Base-by-base conservation (phyloP, 2,113 vertebrate genomes). In the Dolichallabes microphthalmus region DNA sequence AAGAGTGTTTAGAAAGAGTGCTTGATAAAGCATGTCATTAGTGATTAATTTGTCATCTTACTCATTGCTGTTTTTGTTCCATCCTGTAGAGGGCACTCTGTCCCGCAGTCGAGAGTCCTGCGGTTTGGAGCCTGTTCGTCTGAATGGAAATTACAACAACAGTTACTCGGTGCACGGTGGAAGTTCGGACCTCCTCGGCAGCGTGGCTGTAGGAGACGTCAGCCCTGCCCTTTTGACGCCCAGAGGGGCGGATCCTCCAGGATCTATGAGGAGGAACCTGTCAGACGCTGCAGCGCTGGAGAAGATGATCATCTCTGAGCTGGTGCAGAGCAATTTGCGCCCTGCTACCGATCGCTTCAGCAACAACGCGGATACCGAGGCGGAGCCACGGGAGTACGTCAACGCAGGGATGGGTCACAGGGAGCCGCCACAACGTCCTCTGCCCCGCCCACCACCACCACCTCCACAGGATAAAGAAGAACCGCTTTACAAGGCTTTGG, bases 221-320 rank as follows among this genome's bases (percentile, higher is more conserved):
- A 95, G 94, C 30, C 94, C 94, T 0, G 91, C 89, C 61, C 92
- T 95, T 69, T 90, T 95, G 80, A 94, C 94, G 86, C 93, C 96
- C 52, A 87, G 94, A 68, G 12, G 95, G 73, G 87, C 94, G 76
- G 8, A 94, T 87, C 92, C 95, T 82, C 68, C 95, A 90, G 0
- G 90, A 88, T 80, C 90, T 9, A 92, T 96, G 45, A 93, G 96
- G 32, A 93, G 95, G 30, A 97, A 97, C 92, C 93, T 98, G 85
- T 95, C 95, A 0, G 97, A 98, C 0, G 96, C 96, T 0, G 96
- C 96, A 0, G 97, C 96, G 5, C 94, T 98, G 75, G 97, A 98
- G 91, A 98, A 98, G 90, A 98, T 97, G 96, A 98, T 98, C 90
- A 98, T 98, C 92, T 97, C 97, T 0, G 97, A 98, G 95, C 93